Percentiles rank a stretch among this genome's conserved stretches.
phyloP scores from a whole-genome alignment of 1,140 invertebrate genomes.

The Myzus persicae region DNA sequence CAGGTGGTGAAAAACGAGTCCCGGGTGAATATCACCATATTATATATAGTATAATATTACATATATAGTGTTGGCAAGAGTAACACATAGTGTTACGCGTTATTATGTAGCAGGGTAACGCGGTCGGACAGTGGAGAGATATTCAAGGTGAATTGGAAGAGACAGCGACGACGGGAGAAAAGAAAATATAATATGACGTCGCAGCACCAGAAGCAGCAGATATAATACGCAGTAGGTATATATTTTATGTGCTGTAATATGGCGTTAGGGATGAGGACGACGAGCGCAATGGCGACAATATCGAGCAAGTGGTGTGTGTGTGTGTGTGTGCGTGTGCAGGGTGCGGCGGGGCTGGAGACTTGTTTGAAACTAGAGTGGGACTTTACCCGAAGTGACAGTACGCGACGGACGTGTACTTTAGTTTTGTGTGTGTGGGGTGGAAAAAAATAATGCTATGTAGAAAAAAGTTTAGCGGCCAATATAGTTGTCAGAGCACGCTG shows the following conservation, averaged over 20 bases:
- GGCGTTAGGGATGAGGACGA: too few species aligned
- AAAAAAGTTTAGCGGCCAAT: slow-evolving; percentile 15
- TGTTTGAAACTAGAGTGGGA: not conserved
- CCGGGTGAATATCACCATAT: not conserved
- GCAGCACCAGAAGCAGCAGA: not conserved
- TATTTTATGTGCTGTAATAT: too few species aligned
- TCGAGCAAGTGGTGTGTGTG: not conserved
- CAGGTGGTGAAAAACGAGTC: not conserved
- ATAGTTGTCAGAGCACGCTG: not conserved
- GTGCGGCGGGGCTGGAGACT: not conserved
- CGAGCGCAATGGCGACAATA: not conserved
- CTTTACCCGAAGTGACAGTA: not conserved
- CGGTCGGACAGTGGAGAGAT: not conserved
- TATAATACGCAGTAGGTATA: not conserved
- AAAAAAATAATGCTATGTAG: slow-evolving; percentile 12
- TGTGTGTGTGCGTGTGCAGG: too few species aligned
- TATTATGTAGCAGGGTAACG: not conserved
- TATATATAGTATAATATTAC: not conserved
- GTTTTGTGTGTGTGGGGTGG: not conserved
- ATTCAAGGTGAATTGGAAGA: not conserved
- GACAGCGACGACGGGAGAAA: slow-evolving; percentile 3
- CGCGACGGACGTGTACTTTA: not conserved
- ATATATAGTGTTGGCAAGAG: not conserved
- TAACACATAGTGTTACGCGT: not conserved
- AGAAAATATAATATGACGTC: slow-evolving; percentile 23